Evolutionary conservation across 2,113 vertebrate genomes (phyloP).

Genomic region (Dicaeum eximium): DNA sequence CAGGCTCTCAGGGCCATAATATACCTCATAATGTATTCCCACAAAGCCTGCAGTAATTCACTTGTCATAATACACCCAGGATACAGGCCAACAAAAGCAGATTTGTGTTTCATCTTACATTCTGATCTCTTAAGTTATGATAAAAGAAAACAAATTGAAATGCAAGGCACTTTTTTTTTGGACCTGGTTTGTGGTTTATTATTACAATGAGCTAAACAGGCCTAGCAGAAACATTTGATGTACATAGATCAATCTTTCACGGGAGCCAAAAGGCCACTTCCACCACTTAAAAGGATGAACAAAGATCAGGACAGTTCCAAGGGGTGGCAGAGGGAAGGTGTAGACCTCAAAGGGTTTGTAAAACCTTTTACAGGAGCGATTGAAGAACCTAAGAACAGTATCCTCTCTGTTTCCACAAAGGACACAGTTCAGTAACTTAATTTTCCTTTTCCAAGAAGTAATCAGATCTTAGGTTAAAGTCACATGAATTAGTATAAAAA

Average conservation of each 20-base stretch:
- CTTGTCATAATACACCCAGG: slow-evolving; percentile 25
- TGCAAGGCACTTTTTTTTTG: background rate
- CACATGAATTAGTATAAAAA: background rate
- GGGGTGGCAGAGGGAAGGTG: background rate
- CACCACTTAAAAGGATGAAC: background rate
- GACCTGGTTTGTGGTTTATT: background rate
- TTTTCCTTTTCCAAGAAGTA: background rate
- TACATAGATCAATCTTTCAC: background rate
- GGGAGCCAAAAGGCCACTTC: background rate
- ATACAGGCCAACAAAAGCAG: slow-evolving; percentile 43
- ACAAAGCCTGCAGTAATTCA: slow-evolving; percentile 32
- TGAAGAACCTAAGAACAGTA: background rate
- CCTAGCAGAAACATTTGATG: slow-evolving; percentile 40
- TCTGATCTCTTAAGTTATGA: slow-evolving; percentile 33
- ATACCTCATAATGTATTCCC: background rate
- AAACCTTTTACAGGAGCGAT: background rate
- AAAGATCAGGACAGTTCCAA: background rate
- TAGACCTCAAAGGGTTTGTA: background rate
- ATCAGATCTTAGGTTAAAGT: background rate
- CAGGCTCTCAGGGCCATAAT: background rate
- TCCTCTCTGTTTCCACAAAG: background rate
- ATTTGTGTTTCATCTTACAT: slow-evolving; percentile 43
- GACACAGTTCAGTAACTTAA: background rate
- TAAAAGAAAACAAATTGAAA: slow-evolving; percentile 49
- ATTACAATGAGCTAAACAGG: slow-evolving; percentile 2